Evolutionary conservation across 2,888 invertebrate genomes (phyloP).

Genomic region (Thera obeliscata): DNA sequence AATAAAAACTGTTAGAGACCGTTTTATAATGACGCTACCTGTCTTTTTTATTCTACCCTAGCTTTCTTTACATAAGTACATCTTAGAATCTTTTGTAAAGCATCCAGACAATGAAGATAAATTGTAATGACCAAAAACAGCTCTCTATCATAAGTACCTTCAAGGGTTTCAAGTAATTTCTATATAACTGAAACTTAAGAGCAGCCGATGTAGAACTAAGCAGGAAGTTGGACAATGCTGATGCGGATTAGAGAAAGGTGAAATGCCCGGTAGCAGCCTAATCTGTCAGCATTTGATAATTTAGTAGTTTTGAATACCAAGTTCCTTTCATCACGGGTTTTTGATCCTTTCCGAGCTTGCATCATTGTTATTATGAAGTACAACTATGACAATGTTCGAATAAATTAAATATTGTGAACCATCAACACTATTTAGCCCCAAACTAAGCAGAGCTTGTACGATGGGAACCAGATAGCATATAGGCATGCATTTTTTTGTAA

Average conservation of each 20-base stretch:
- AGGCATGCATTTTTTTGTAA: too few relatives aligned
- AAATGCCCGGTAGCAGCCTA: slow-evolving; percentile 17
- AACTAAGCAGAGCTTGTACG: too few relatives aligned
- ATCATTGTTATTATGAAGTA: neutral
- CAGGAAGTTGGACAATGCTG: slow-evolving; percentile 25
- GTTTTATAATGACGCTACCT: slow-evolving; percentile 30
- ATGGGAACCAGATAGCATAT: too few relatives aligned
- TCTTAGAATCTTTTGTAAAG: slow-evolving; percentile 15
- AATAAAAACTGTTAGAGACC: slow-evolving; percentile 31
- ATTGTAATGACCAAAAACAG: slow-evolving; percentile 37
- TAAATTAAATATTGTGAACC: too few relatives aligned
- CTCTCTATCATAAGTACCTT: slow-evolving; percentile 1
- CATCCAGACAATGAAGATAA: slow-evolving; percentile 22
- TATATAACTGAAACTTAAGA: slow-evolving; percentile 15
- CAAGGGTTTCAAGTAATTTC: slow-evolving; percentile 17
- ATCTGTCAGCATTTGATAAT: slow-evolving; percentile 1
- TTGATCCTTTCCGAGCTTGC: neutral
- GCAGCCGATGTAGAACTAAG: slow-evolving; percentile 24
- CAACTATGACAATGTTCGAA: too few relatives aligned
- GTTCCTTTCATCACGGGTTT: neutral
- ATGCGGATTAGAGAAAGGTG: slow-evolving; percentile 22
- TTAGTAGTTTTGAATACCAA: neutral
- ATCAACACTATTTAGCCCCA: too few relatives aligned
- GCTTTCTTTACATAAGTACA: neutral
- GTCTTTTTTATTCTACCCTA: slow-evolving; percentile 6